phyloP scores from a whole-genome alignment of 2,888 invertebrate genomes.

The Scrobipalpa atriplicella region DNA sequence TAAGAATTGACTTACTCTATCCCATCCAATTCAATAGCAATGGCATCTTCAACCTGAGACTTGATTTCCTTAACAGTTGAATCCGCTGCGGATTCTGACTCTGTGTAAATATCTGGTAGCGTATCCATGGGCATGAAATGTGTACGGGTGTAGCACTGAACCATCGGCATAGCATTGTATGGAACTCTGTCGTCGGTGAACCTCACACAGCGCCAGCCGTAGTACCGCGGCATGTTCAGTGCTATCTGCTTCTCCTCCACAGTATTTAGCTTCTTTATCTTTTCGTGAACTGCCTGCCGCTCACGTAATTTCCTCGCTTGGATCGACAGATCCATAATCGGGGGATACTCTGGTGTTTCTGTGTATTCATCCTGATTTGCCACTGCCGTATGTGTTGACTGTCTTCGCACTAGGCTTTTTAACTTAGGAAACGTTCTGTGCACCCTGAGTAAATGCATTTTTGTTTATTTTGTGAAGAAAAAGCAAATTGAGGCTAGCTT shows the following conservation, averaged over 20 bases:
- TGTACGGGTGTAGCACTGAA: conserved; percentile 91
- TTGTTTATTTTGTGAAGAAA: conserved; percentile 34
- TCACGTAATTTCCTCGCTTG: conserved; percentile 74
- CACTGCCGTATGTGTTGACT: conserved; percentile 56
- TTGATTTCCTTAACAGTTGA: conserved; percentile 78
- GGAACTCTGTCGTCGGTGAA: conserved; percentile 83
- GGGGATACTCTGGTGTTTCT: conserved; percentile 80
- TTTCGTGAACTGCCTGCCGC: conserved; percentile 75
- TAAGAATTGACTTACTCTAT: conserved; percentile 77
- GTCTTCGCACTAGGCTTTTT: conserved; percentile 51
- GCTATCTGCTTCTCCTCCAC: conserved; percentile 93
- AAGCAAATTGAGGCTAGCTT: conserved; percentile 4
- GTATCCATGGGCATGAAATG: conserved; percentile 83
- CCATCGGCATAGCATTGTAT: conserved; percentile 87
- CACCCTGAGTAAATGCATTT: conserved; percentile 64
- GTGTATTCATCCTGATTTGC: conserved; percentile 69
- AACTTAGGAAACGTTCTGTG: conserved; percentile 62
- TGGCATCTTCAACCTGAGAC: conserved; percentile 83
- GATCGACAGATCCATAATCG: conserved; percentile 83
- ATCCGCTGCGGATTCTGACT: conserved; percentile 72
- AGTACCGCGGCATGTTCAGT: conserved; percentile 91
- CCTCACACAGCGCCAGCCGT: conserved; percentile 87
- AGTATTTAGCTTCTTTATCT: conserved; percentile 85
- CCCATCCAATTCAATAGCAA: conserved; percentile 84
- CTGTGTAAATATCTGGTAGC: conserved; percentile 84